Percentiles rank a stretch among this genome's conserved stretches.
These are phyloP conservation scores for Antedon mediterranea DNA, from an alignment of 53 echinoderm and acorn worm species.

Conservation along the genomic window DNA sequence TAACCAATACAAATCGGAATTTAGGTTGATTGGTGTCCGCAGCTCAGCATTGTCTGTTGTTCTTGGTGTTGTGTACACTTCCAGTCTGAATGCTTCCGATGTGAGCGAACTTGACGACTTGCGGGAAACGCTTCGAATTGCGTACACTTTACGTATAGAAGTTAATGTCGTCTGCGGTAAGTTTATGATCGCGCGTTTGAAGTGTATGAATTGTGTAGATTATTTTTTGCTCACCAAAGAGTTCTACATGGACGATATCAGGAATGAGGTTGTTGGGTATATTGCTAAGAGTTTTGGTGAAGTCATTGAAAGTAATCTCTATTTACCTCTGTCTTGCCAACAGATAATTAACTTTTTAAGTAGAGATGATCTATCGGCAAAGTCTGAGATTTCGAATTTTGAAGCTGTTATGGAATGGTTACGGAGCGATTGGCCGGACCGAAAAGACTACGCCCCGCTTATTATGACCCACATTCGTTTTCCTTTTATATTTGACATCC, in stretches of 20 bases:
- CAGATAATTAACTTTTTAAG: neutral
- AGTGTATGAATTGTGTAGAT: neutral
- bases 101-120: neutral
- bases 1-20: neutral
- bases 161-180: neutral
- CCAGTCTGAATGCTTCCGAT: neutral
- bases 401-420: neutral
- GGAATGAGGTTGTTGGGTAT: neutral
- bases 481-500: neutral
- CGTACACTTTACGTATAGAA: neutral
- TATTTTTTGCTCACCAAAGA: neutral
- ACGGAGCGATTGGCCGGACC: neutral
- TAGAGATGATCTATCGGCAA: neutral
- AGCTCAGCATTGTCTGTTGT: neutral
- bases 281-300: neutral
- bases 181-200: neutral
- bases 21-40: slow-evolving; percentile 5
- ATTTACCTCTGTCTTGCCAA: neutral
- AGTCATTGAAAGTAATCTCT: neutral
- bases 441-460: neutral
- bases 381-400: neutral
- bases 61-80: slow-evolving; percentile 13
- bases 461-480: neutral
- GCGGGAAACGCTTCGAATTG: neutral
- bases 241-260: neutral